Evolutionary conservation across 1,140 invertebrate species (phyloP), one percentile per base, ranked within the genome.

Genomic region (Nebria ingens): DNA sequence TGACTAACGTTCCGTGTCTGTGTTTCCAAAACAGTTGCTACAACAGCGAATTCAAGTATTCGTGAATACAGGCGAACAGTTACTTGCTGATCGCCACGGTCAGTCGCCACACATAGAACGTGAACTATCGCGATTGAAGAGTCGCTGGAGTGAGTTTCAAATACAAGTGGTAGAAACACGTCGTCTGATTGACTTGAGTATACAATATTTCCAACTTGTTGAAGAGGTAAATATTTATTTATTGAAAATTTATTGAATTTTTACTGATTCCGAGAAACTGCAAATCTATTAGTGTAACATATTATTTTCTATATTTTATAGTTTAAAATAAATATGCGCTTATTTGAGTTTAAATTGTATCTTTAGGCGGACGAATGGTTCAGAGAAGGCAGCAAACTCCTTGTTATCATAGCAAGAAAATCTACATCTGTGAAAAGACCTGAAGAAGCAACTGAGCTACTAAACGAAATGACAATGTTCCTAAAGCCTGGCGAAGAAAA

Each of bases 21-120:
- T n/a, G n/a, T n/a, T 34, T 34, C n/a, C 25, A 9, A 34, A 34
- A 34, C 25, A 84, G 86, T 71, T 85, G 61, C 73, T 91, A 52
- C 85, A 89, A 65, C 76, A 80, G 61, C 81, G 83, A 63, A 85
- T 93, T 51, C 70, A 82, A 56, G 80, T 78, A 23, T 91, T 92
- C 64, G 76, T 87, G 9, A 80, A 77, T 60, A 81, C 78, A 12
- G 84, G 83, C 0, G 79, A 87, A 63, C 76, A 83, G 61, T 78
- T 88, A 62, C 66, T 85, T 21, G 73, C 71, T 3, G 68, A 71
- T 57, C 71, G 77, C 60, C 77, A 79, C 59, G 73, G 79, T 53
- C 76, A 84, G 45, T 76, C 81, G 17, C 68, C 73, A 12, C 76
- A 79, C 58, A 77, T 88, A 6, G 67, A 78, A 62, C 72, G 71